These are phyloP conservation scores for Drosophila teissieri DNA, from an alignment of 1,140 invertebrate species.

Conservation along the genomic window DNA sequence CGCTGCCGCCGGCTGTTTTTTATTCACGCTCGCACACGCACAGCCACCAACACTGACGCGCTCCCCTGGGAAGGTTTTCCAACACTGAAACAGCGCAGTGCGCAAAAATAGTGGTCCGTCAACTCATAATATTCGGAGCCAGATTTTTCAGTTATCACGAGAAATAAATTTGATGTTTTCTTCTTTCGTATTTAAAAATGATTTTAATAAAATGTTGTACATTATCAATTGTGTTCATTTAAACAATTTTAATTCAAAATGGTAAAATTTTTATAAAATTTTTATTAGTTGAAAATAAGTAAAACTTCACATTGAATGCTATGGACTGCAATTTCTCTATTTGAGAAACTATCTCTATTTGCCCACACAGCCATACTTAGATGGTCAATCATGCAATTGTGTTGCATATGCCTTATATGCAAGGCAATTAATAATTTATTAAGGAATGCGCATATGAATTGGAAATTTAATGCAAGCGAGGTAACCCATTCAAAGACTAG, in stretches of 20 bases:
- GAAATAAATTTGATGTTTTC: neutral
- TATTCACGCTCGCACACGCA: constrained; percentile 48
- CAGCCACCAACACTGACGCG: constrained; percentile 15
- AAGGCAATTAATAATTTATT: constrained; percentile 30
- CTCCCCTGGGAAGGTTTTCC: constrained; percentile 50
- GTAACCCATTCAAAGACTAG: no score
- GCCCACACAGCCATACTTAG: constrained; percentile 2
- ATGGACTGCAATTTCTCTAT: neutral
- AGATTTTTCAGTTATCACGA: no score
- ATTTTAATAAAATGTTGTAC: neutral
- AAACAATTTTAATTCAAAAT: no score
- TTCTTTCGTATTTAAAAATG: neutral
- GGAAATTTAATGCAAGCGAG: no score
- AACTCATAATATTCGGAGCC: neutral
- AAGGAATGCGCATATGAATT: neutral
- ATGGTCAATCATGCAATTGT: constrained; percentile 30
- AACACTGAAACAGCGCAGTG: constrained; percentile 18
- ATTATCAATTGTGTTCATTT: neutral
- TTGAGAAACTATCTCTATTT: neutral
- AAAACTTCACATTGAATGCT: no score
- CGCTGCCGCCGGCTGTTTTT: constrained; percentile 49
- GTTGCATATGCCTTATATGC: constrained; percentile 11
- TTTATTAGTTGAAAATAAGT: no score
- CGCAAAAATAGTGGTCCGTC: neutral
- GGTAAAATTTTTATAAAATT: no score